phyloP scores from a whole-genome alignment of 2,113 vertebrate genomes.

The Festucalex cinctus region DNA sequence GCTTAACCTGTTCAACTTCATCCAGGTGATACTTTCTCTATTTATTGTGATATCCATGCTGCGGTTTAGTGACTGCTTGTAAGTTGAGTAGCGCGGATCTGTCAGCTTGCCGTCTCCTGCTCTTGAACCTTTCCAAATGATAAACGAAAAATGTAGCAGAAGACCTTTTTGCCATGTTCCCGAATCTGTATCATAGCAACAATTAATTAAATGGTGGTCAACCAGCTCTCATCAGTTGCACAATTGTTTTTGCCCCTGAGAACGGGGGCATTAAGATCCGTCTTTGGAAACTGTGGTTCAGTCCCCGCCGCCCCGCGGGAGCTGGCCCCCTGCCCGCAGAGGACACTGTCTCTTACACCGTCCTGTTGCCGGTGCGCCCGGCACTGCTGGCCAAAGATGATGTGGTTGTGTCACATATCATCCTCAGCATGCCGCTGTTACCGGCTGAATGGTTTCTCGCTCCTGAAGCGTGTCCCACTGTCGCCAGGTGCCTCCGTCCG shows the following conservation, averaged over 20 bases:
- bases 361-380: slow-evolving; percentile 66
- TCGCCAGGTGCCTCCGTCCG: slow-evolving; percentile 80
- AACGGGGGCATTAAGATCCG: slow-evolving; percentile 15
- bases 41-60: not conserved
- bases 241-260: slow-evolving; percentile 12
- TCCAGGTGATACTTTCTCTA: not conserved
- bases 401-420: slow-evolving; percentile 95
- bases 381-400: slow-evolving; percentile 80
- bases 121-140: slow-evolving; percentile 11
- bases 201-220: slow-evolving; percentile 16
- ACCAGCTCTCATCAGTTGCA: not conserved
- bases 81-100: not conserved
- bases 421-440: slow-evolving; percentile 96
- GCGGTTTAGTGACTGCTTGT: not conserved
- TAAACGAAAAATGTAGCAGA: not conserved
- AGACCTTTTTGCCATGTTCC: not conserved
- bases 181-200: slow-evolving; percentile 2
- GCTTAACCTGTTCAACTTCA: slow-evolving; percentile 5
- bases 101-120: slow-evolving; percentile 17
- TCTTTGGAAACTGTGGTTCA: slow-evolving; percentile 31
- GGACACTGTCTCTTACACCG: slow-evolving; percentile 57
- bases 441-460: slow-evolving; percentile 87
- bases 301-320: slow-evolving; percentile 56
- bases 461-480: slow-evolving; percentile 91
- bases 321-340: slow-evolving; percentile 42